Conservation (phyloP, 2,797 vertebrate genomes). For the Dipus sagitta region DNA sequence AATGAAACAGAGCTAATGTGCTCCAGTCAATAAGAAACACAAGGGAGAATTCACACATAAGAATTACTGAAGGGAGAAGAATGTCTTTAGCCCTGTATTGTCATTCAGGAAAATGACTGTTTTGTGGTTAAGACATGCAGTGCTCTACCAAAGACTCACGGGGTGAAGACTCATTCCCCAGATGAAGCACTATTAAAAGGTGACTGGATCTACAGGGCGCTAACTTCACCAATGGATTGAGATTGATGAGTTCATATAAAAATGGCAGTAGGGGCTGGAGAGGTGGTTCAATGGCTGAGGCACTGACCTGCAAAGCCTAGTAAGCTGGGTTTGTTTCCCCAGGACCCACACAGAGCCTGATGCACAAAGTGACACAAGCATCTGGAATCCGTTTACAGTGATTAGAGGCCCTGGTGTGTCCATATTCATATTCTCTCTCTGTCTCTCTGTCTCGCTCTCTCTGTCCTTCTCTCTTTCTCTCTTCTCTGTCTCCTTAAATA, state of each 20-base stretch:
- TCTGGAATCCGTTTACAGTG: too few species aligned
- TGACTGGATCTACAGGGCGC: background rate
- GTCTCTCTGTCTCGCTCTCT: too few species aligned
- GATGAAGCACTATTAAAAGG: background rate
- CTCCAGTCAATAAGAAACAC: background rate
- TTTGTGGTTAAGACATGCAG: background rate
- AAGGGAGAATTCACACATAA: background rate
- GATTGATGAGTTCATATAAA: background rate
- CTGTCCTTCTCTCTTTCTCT: too few species aligned
- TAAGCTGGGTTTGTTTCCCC: too few species aligned
- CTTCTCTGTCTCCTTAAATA: too few species aligned
- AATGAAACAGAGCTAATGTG: constrained; percentile 9
- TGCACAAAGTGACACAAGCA: too few species aligned
- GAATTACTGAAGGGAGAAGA: background rate
- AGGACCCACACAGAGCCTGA: too few species aligned
- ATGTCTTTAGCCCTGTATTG: background rate
- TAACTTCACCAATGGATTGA: background rate
- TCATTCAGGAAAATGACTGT: background rate
- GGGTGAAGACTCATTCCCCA: background rate
- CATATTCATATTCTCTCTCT: too few species aligned
- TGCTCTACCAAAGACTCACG: background rate
- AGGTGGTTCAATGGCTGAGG: too few species aligned
- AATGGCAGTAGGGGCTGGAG: too few species aligned
- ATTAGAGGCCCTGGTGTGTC: too few species aligned
- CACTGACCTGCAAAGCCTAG: too few species aligned